A percentile compares a stretch with the other conserved stretches of the same genome.
These are phyloP conservation scores for Leptinotarsa undecemlineata DNA, from an alignment of 1,140 invertebrate genomes.

Conservation along the genomic window DNA sequence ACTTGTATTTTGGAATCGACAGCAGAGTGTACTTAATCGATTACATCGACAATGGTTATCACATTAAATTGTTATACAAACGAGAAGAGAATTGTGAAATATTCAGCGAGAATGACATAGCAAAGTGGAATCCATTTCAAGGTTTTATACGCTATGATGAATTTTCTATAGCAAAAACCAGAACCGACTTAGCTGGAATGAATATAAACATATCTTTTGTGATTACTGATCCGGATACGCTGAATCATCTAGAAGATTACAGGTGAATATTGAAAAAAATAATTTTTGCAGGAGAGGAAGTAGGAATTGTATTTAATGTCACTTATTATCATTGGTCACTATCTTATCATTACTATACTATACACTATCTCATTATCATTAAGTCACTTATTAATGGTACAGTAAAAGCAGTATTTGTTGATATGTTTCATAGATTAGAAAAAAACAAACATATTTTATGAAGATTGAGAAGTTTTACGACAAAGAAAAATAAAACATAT, in stretches of 20 bases:
- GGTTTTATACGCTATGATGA: constrained; percentile 19
- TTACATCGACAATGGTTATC: neutral
- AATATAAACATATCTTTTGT: constrained; percentile 54
- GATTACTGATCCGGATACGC: constrained; percentile 60
- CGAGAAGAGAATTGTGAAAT: neutral
- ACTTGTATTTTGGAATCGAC: constrained; percentile 26
- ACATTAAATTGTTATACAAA: constrained; percentile 29
- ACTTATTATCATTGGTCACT: no score
- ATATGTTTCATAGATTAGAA: no score
- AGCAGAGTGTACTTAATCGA: constrained; percentile 25
- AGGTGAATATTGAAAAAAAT: constrained; percentile 36
- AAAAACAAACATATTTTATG: no score
- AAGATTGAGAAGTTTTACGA: no score
- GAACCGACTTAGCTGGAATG: constrained; percentile 29
- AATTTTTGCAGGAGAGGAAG: neutral
- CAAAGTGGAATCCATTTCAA: neutral
- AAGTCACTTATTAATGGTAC: no score
- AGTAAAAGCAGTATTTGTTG: no score
- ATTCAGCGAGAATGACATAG: constrained; percentile 23
- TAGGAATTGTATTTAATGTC: no score
- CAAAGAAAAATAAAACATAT: no score
- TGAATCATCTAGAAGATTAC: constrained; percentile 63
- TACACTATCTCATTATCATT: no score
- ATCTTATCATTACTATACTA: no score
- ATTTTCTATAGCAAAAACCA: constrained; percentile 15